Base-by-base conservation (phyloP, 2,797 vertebrate genomes). In the Pseudotriccus pelzelni region DNA sequence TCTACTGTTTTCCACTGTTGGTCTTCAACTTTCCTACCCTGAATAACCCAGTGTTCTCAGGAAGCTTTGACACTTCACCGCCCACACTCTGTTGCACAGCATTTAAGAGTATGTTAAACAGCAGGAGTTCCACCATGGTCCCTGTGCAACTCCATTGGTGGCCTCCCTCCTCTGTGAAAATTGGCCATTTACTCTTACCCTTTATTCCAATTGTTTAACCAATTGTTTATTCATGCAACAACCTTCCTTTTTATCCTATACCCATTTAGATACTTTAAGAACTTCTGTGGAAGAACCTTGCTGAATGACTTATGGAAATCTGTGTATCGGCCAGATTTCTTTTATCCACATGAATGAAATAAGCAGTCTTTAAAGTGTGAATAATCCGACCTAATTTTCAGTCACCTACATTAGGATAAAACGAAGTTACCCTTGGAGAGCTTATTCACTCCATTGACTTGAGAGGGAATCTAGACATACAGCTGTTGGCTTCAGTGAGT, bases 221-320 rank as follows among this genome's bases (percentile, higher is more conserved):
- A 90, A 87, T 93, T 94, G 69, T 90, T 97, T 93, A 95, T 90
- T 96, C 55, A 87, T 82, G 55, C 47, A 95, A 56, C 4, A 22
- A 90, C 66, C 79, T 93, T 92, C 68, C 23, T 83, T 90, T 92
- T 88, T 85, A 82, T 91, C 59, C 77, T 37, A 60, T 14, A 36
- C 7, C n/a, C 58, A 46, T 79, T 94, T 84, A 81, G 55, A 55
- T 63, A 52, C 58, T 84, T 82, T 5, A 67, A 44, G 41, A 79
- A 74, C 62, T 63, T 93, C 69, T 86, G 55, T 37, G 47, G 83
- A 79, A 79, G 36, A 50, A 84, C 17, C 30, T 89, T 52, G 36
- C 55, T 63, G 70, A 90, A 91, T 84, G 17, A 56, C n/a, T 86
- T 78, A 55, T 66, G 47, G 46, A 95, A 94, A 90, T 49, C 59